phyloP scores from a whole-genome alignment of 2,797 vertebrate species.

The Emydoidea blandingii region DNA sequence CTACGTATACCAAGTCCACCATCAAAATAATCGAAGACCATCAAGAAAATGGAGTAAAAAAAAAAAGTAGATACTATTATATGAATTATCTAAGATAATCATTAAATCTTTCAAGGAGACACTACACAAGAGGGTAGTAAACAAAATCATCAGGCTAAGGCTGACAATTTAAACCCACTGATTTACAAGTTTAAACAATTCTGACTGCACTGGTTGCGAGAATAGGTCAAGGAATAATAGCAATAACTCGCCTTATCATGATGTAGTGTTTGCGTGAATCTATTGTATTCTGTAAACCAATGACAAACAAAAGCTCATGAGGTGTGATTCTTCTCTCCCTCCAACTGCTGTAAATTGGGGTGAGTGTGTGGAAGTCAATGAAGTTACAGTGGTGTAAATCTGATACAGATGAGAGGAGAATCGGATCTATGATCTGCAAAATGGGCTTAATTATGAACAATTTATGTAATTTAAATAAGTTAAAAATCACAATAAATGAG shows the following conservation, averaged over 20 bases:
- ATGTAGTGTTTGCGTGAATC: neutral
- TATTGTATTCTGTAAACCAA: neutral
- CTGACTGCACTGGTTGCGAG: slow-evolving; percentile 12
- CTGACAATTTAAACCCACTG: slow-evolving; percentile 21
- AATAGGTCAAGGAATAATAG: slow-evolving; percentile 52
- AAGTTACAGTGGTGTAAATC: neutral
- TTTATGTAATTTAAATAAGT: neutral
- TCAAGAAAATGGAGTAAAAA: neutral
- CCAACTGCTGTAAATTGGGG: rapidly evolving
- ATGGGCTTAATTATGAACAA: rapidly evolving
- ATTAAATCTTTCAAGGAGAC: slow-evolving; percentile 27
- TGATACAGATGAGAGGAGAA: neutral
- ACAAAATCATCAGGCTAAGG: slow-evolving; percentile 29
- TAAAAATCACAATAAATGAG: neutral
- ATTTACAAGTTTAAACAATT: slow-evolving; percentile 1
- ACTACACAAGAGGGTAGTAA: slow-evolving; percentile 54
- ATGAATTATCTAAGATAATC: slow-evolving; percentile 50
- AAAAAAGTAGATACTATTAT: neutral
- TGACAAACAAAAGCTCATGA: neutral
- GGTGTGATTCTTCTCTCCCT: neutral
- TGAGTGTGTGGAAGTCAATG: neutral
- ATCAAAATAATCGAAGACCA: neutral
- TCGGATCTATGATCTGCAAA: neutral
- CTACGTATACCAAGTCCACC: neutral
- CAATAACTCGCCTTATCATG: slow-evolving; percentile 19